Base-by-base conservation (phyloP, 2,797 vertebrate genomes). In the Sebastes nivosus region DNA sequence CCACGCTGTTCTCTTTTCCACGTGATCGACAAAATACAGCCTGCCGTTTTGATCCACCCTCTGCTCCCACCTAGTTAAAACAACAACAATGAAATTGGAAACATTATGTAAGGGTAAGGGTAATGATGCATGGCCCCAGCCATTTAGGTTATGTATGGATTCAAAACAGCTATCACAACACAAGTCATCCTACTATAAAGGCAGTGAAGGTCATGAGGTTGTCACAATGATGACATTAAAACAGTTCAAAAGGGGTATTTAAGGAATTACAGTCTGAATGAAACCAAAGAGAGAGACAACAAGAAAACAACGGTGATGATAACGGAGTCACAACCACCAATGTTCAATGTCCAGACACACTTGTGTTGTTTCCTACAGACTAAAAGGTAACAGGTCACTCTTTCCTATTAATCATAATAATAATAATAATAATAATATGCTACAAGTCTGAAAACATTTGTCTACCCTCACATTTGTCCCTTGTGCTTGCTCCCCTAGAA, bases 1-100 rank as follows among this genome's bases (percentile, higher is more conserved):
- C 99, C 99, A 99, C 0, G 98, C 97, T 25, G 99, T 99, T 95
- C 97, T 96, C 94, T 99, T 99, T 87, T 98, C 98, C 89, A 99
- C 96, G 13, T 99, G 99, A 95, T 99, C 99, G 57, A 99, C 98
- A 59, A 97, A 99, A 91, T 99, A 99, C 57, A 99, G 72, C 77
- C 98, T 95, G 34, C 99, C 98, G 1, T 97, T 97, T 73, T 96
- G 97, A 92, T 99, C 98, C 83, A 99, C 94, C 90, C 98, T 96
- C 94, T 99, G 98, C 89, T 99, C 99, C 98, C 99, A 99, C 14
- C 99, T 99, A 83, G 67, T 72, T 61, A 57, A 84, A 81, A 85
- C 25, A 67, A 67, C 7, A 32, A 38, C 25, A 67, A 61, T 57
- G 50, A 73, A 76, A 20, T 7, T 52, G 4, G 70, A 32, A 27